Evolutionary conservation across 1,140 invertebrate genomes (phyloP), one percentile per base, ranked within the genome.

Genomic region (Drosophila tristis): DNA sequence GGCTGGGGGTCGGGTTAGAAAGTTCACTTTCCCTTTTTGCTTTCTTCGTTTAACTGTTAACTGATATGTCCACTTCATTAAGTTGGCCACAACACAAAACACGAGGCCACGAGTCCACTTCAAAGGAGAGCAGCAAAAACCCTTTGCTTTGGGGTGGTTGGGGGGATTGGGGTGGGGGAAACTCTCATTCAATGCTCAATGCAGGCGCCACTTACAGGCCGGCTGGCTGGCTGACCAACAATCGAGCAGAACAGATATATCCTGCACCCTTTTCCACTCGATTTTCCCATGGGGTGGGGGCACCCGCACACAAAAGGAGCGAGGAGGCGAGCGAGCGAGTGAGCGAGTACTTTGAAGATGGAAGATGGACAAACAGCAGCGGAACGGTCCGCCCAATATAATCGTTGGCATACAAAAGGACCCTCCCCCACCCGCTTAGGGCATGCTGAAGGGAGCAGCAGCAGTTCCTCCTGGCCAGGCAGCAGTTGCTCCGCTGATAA

Each of bases 11-110:
- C 5, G 35, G 35, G 35, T 0, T 39, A 2, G 39, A 25, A 48
- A 15, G 43, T 53, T 53, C 26, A 29, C 25, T 74, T 20, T n/a
- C 16, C 15, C 23, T 8, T 57, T 13, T 47, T 64, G 35, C 44
- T 9, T 47, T 47, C 45, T 58, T 60, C 60, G 58, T 48, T 45
- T 49, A 59, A 39, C 66, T 66, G 51, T 67, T 55, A 26, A 55
- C 62, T 76, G 80, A 84, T 85, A 80, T 80, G 80, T 85, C 63
- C 80, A 85, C 80, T 84, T 85, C 80, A 84, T 84, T 84, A 76
- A 68, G 65, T 72, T 80, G 55, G 65, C 75, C 80, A 79, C 79
- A 82, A 70, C 44, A 47, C 26, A 39, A 39, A 39, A 39, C 35
- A 39, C 35, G 4, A 39, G 35, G 35, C 35, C 11, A 39, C 15